phyloP scores from a whole-genome alignment of 2,888 invertebrate genomes.

The Taphrorychus bicolor region DNA sequence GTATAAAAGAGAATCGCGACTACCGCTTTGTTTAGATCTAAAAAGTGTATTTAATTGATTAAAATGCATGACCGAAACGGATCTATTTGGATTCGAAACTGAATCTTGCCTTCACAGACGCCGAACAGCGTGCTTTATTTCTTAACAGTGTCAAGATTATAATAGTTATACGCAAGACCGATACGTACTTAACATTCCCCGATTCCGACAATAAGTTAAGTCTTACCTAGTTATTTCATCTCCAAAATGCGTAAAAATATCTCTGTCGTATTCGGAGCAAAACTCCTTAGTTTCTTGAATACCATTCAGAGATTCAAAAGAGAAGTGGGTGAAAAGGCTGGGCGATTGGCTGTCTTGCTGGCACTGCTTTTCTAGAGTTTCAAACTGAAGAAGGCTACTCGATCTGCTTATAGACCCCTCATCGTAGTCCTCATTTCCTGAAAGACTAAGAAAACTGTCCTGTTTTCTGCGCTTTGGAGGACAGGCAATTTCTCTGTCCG shows the following conservation, averaged over 20 bases:
- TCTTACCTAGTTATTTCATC: constrained; percentile 45
- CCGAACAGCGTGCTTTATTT: neutral
- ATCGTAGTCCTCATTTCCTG: constrained; percentile 55
- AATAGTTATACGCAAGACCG: too few relatives aligned
- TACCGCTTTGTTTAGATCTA: constrained; percentile 43
- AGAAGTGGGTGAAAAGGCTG: constrained; percentile 63
- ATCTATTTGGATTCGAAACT: neutral
- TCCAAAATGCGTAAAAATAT: constrained; percentile 54
- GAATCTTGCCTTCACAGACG: neutral
- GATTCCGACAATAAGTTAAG: neutral
- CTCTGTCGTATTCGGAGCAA: constrained; percentile 51
- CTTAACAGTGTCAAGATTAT: neutral
- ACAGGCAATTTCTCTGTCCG: constrained; percentile 77
- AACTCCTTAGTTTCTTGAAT: constrained; percentile 43
- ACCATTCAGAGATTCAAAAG: constrained; percentile 63
- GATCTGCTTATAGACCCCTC: constrained; percentile 75
- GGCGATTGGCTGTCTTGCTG: constrained; percentile 61
- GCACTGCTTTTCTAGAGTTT: constrained; percentile 78
- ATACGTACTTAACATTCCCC: too few relatives aligned
- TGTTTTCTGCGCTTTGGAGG: constrained; percentile 76
- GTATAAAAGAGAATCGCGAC: constrained; percentile 50
- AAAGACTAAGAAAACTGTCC: constrained; percentile 57
- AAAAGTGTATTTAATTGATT: constrained; percentile 5
- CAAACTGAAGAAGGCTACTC: constrained; percentile 84
- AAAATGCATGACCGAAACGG: neutral